phyloP scores from a whole-genome alignment of 2,888 invertebrate species.

The Himalopsyche japonica region DNA sequence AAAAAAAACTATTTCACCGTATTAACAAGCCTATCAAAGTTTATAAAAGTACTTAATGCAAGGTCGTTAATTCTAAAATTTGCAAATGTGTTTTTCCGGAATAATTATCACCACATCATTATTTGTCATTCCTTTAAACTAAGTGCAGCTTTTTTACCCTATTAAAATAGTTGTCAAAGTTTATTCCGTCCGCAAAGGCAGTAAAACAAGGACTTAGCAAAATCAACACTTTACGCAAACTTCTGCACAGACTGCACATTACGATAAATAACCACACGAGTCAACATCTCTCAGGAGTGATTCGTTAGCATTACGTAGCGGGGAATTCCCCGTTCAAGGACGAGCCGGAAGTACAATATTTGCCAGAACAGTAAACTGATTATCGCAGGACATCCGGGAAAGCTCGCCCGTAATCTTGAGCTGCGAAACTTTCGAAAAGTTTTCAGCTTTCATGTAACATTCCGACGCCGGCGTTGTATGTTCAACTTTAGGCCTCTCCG shows the following conservation, averaged over 20 bases:
- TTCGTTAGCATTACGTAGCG: neutral
- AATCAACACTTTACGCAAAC: neutral
- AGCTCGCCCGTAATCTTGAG: constrained; percentile 2
- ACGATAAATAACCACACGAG: neutral
- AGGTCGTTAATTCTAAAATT: too few species aligned
- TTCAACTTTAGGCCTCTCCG: neutral
- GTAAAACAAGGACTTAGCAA: neutral
- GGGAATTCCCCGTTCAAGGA: neutral
- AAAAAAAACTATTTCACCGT: too few species aligned
- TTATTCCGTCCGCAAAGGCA: neutral
- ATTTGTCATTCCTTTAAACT: too few species aligned
- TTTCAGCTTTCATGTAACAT: neutral
- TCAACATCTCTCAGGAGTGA: neutral
- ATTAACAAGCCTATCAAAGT: too few species aligned
- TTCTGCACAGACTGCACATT: neutral
- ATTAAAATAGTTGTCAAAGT: too few species aligned
- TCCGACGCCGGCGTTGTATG: neutral
- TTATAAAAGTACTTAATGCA: too few species aligned
- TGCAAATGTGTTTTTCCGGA: too few species aligned
- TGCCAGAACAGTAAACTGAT: constrained; percentile 2
- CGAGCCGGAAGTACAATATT: constrained; percentile 5
- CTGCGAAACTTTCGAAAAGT: neutral
- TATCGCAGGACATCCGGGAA: constrained; percentile 3
- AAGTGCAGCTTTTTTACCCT: too few species aligned
- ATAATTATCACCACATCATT: too few species aligned